These are phyloP conservation scores for Phylloscopus collybita DNA, from an alignment of 2,797 vertebrate genomes.

Conservation along the genomic window DNA sequence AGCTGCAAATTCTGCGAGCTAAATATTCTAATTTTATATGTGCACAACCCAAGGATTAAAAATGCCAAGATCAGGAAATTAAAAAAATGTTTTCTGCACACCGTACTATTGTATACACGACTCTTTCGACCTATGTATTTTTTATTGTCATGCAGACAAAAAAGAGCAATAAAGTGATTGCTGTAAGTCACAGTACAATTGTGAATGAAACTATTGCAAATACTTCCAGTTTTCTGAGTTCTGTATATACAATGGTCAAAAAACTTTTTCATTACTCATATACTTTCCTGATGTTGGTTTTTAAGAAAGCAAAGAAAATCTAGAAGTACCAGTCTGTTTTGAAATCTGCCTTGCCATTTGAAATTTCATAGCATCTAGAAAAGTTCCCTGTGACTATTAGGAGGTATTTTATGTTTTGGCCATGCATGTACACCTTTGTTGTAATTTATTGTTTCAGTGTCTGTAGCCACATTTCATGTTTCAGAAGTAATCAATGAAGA, in stretches of 20 bases:
- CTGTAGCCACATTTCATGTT: not conserved
- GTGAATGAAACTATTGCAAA: not conserved
- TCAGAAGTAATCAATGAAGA: not conserved
- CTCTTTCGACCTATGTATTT: not conserved
- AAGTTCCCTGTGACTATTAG: not conserved
- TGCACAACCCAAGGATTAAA: not conserved
- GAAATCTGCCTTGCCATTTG: not conserved
- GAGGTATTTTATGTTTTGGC: not conserved
- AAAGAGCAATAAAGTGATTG: not conserved
- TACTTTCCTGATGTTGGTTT: not conserved
- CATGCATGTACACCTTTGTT: not conserved
- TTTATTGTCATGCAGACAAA: not conserved
- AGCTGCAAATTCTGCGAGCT: not conserved
- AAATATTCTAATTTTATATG: not conserved
- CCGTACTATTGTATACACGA: fast-evolving
- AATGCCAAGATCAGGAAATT: not conserved
- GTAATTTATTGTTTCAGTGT: not conserved
- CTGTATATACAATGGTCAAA: not conserved
- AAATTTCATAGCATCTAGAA: not conserved
- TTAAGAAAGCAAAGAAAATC: not conserved
- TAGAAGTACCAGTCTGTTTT: not conserved
- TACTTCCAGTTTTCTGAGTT: not conserved
- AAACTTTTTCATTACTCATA: not conserved
- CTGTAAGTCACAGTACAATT: not conserved
- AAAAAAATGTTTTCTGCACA: not conserved